Evolutionary conservation across 2,113 vertebrate genomes (phyloP).

Genomic region (Sceloporus undulatus): DNA sequence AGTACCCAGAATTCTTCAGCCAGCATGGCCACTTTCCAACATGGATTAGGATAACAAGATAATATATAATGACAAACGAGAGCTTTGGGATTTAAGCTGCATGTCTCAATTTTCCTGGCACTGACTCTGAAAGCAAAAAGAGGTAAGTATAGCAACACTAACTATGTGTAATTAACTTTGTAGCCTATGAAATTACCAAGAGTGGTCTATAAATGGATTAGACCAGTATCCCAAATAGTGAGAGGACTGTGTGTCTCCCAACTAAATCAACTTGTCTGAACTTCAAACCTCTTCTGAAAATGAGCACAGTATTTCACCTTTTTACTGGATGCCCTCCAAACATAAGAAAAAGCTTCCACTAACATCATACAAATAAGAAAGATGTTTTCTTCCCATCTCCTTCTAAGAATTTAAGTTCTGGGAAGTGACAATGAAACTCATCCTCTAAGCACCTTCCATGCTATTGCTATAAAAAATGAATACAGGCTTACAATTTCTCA

Average conservation of each 20-base stretch:
- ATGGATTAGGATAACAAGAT: background rate
- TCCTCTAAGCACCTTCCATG: background rate
- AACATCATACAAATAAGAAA: background rate
- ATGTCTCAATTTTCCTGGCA: background rate
- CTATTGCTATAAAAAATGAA: background rate
- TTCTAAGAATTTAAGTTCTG: background rate
- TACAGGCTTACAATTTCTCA: background rate
- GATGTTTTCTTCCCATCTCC: background rate
- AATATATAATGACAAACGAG: background rate
- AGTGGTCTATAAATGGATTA: conserved; percentile 11
- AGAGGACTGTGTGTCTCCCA: background rate
- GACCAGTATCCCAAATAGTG: background rate
- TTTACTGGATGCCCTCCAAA: background rate
- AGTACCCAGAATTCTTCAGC: too few relatives aligned
- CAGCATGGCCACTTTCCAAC: too few relatives aligned
- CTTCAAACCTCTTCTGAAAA: background rate
- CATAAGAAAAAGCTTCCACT: background rate
- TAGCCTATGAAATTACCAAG: conserved; percentile 8
- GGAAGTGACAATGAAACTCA: background rate
- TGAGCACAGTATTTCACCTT: background rate
- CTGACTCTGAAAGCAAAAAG: background rate
- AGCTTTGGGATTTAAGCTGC: background rate
- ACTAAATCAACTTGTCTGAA: background rate
- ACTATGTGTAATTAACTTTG: background rate
- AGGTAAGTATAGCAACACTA: background rate